Conservation (phyloP, 2,888 invertebrate genomes). For the Agriotes lineatus region DNA sequence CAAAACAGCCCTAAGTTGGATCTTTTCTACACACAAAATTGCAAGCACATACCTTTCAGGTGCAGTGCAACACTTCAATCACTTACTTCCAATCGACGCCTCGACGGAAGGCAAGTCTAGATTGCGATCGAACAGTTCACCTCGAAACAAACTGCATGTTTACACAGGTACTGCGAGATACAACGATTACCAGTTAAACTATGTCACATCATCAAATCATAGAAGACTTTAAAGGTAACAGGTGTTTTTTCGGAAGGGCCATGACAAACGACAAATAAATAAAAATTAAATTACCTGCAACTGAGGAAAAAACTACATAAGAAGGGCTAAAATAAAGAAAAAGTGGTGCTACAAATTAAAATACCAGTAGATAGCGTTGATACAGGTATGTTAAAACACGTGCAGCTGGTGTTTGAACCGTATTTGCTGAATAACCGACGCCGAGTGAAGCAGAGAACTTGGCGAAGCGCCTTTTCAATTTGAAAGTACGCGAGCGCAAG, state of each 20-base stretch:
- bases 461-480: slow-evolving; percentile 45
- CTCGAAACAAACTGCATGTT: slow-evolving; percentile 19
- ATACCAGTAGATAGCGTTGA: slow-evolving; percentile 10
- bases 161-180: slow-evolving; percentile 11
- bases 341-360: slow-evolving; percentile 13
- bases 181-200: background rate
- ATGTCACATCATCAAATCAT: background rate
- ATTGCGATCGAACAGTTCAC: slow-evolving; percentile 20
- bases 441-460: slow-evolving; percentile 43
- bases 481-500: slow-evolving; percentile 43
- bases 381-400: slow-evolving; percentile 26
- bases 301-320: slow-evolving; percentile 5
- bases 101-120: background rate
- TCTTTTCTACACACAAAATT: background rate
- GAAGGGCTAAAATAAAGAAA: slow-evolving; percentile 20
- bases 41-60: slow-evolving; percentile 23
- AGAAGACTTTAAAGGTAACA: slow-evolving; percentile 3
- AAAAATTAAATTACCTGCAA: background rate
- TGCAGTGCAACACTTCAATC: slow-evolving; percentile 5
- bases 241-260: slow-evolving; percentile 15
- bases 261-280: background rate
- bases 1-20: too few species aligned
- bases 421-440: slow-evolving; percentile 44
- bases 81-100: slow-evolving; percentile 17
- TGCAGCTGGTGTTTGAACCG: slow-evolving; percentile 38